Evolutionary conservation across 1,140 invertebrate genomes (phyloP).

Genomic region (Bombus picipes): DNA sequence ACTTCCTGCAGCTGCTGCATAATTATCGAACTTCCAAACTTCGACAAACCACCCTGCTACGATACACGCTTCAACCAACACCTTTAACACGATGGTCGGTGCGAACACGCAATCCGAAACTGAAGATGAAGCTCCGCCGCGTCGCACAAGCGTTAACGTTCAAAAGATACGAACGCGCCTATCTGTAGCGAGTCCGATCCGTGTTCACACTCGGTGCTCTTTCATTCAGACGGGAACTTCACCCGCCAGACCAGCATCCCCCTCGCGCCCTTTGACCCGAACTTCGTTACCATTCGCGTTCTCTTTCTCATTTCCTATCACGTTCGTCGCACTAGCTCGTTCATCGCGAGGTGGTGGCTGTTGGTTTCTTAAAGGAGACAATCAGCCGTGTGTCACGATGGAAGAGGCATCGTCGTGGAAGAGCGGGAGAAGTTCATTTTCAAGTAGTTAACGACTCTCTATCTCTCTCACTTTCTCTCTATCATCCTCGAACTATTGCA

Average conservation of each 20-base stretch:
- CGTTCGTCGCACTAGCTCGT: not conserved
- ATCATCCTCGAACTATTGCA: not conserved
- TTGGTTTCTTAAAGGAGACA: no score
- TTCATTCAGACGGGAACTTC: not conserved
- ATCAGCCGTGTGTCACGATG: slow-evolving; percentile 19
- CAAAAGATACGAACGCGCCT: not conserved
- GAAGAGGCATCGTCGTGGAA: not conserved
- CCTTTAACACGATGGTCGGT: not conserved
- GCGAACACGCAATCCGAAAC: not conserved
- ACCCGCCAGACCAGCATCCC: not conserved
- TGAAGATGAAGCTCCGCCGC: no score
- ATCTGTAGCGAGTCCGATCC: not conserved
- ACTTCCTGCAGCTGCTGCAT: no score
- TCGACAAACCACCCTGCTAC: no score
- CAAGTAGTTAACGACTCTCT: slow-evolving; percentile 50
- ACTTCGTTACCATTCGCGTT: not conserved
- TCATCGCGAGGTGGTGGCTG: no score
- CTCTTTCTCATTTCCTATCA: slow-evolving; percentile 33
- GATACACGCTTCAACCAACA: no score
- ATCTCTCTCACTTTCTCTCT: not conserved
- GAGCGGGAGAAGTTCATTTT: slow-evolving; percentile 48
- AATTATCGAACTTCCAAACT: no score
- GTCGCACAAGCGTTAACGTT: not conserved
- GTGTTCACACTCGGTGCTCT: not conserved
- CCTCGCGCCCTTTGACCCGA: slow-evolving; percentile 5